Evolutionary conservation across 2,888 invertebrate genomes (phyloP).

Genomic region (Poecilus cupreus): DNA sequence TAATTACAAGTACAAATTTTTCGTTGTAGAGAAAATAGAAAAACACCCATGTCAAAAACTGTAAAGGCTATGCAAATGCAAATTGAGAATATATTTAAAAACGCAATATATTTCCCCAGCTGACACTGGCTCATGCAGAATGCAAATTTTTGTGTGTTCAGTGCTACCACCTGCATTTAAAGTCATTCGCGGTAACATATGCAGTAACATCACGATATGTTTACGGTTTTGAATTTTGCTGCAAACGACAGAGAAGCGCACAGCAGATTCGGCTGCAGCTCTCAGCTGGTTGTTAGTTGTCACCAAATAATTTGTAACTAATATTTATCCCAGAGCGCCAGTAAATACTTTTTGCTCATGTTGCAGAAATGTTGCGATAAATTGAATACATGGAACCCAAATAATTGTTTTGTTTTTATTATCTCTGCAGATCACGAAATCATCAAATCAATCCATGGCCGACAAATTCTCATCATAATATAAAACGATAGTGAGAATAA

Average conservation of each 20-base stretch:
- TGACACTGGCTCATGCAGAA: constrained; percentile 46
- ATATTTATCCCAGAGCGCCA: no score
- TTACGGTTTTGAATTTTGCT: constrained; percentile 7
- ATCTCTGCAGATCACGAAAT: no score
- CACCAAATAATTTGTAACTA: no score
- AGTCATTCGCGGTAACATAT: constrained; percentile 47
- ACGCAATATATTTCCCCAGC: constrained; percentile 48
- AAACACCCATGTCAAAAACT: constrained; percentile 15
- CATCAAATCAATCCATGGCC: no score
- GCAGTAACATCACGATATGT: constrained; percentile 11
- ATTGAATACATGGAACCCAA: no score
- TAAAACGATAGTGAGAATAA: no score
- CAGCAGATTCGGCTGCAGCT: no score
- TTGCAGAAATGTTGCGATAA: no score
- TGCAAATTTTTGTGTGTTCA: constrained; percentile 51
- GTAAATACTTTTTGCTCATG: no score
- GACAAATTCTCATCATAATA: no score
- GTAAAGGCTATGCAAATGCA: constrained; percentile 15
- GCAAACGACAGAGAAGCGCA: not conserved
- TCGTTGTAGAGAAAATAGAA: not conserved
- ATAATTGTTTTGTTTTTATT: no score
- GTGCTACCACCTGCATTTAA: constrained; percentile 51
- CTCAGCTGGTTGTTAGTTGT: not conserved
- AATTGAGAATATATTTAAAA: constrained; percentile 53
- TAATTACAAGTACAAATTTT: constrained; percentile 1